Evolutionary conservation across 2,888 invertebrate genomes (phyloP).

Genomic region (Clusia tigrina): DNA sequence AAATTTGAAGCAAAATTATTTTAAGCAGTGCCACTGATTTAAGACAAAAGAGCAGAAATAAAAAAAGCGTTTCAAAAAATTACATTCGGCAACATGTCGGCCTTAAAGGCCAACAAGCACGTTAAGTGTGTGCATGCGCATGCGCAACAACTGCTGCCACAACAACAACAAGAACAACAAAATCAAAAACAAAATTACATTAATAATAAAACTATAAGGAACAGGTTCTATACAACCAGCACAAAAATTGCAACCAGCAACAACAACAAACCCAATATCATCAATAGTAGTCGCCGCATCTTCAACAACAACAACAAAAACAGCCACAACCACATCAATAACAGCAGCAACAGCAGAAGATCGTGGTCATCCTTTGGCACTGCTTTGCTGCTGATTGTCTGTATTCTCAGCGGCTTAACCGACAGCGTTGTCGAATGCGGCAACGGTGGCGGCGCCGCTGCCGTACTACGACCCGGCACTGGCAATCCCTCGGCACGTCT

Average conservation of each 20-base stretch:
- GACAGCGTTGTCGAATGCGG: conserved; percentile 38
- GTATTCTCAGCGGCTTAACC: conserved; percentile 41
- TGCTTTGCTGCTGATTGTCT: conserved; percentile 44
- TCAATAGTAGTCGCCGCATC: conserved; percentile 24
- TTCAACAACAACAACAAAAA: conserved; percentile 16
- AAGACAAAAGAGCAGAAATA: not conserved
- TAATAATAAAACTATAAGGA: conserved; percentile 26
- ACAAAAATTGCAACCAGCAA: no score
- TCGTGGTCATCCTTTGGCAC: conserved; percentile 36
- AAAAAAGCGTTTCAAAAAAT: not conserved
- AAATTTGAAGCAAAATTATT: no score
- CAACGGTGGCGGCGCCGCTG: conserved; percentile 45
- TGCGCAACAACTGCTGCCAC: conserved; percentile 8
- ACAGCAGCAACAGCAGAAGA: conserved; percentile 33
- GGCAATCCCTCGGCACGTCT: conserved; percentile 66
- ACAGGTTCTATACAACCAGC: conserved; percentile 32
- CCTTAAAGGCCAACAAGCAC: conserved; percentile 58
- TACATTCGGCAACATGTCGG: conserved; percentile 46
- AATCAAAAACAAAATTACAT: conserved; percentile 16
- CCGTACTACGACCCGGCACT: conserved; percentile 57
- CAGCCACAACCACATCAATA: conserved; percentile 9
- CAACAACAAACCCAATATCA: conserved; percentile 24
- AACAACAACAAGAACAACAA: conserved; percentile 9
- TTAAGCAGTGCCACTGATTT: no score
- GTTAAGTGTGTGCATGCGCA: conserved; percentile 32